Conservation (phyloP, 2,888 invertebrate species). For the Sphecodes monilicornis region DNA sequence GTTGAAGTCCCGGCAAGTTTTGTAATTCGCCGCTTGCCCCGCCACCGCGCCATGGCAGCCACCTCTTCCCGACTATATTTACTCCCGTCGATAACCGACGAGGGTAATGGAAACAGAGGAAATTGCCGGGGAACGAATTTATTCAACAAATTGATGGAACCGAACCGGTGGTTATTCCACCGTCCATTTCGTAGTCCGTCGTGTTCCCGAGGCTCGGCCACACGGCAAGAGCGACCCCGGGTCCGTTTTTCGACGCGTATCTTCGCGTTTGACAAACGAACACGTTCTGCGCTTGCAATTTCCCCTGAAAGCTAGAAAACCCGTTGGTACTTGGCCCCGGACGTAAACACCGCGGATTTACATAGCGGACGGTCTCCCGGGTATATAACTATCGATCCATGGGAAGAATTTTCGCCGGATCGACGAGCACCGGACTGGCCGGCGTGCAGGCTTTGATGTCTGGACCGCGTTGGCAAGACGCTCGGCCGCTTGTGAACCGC, state of each 20-base stretch:
- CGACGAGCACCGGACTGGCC: slow-evolving; percentile 5
- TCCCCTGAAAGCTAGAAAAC: slow-evolving; percentile 67
- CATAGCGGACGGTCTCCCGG: slow-evolving; percentile 13
- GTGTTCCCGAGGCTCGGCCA: not conserved
- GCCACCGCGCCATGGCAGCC: not conserved
- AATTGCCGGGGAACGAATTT: slow-evolving; percentile 58
- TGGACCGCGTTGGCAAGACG: slow-evolving; percentile 28
- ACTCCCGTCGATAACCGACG: slow-evolving; percentile 54
- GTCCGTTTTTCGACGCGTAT: slow-evolving; percentile 27
- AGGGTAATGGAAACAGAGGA: slow-evolving; percentile 48
- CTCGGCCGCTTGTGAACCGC: slow-evolving; percentile 19
- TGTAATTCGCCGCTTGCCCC: slow-evolving; percentile 26
- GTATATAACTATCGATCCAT: slow-evolving; percentile 35
- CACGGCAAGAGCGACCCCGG: not conserved
- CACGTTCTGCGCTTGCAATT: slow-evolving; percentile 69
- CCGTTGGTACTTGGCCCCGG: slow-evolving; percentile 35
- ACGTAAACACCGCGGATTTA: slow-evolving; percentile 31
- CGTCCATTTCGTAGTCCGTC: slow-evolving; percentile 51
- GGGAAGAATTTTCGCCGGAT: slow-evolving; percentile 39
- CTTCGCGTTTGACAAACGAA: slow-evolving; percentile 53
- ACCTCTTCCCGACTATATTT: slow-evolving; percentile 37
- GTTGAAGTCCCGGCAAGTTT: slow-evolving; percentile 30
- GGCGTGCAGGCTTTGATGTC: slow-evolving; percentile 32
- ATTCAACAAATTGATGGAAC: slow-evolving; percentile 58
- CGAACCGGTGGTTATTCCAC: slow-evolving; percentile 50